phyloP scores from a whole-genome alignment of 2,113 vertebrate genomes.

The Passer montanus region DNA sequence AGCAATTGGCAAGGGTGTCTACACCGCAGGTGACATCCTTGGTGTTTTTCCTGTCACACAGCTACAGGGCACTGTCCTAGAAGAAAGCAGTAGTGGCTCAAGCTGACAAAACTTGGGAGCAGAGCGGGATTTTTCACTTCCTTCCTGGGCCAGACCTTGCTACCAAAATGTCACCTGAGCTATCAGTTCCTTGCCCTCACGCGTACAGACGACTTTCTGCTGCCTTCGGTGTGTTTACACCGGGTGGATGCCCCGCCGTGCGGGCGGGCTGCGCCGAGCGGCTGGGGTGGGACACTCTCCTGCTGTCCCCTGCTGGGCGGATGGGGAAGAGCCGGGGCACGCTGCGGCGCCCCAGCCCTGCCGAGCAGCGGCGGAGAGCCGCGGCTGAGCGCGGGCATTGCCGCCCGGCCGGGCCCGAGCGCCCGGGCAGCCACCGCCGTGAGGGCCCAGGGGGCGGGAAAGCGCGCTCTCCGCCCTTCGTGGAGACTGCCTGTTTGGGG shows the following conservation, averaged over 20 bases:
- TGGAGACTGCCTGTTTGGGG: not conserved
- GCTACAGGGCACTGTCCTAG: not conserved
- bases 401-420: fast-evolving
- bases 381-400: not conserved
- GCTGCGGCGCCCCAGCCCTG: fast-evolving
- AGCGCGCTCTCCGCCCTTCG: fast-evolving
- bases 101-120: not conserved
- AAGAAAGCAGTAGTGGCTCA: not conserved
- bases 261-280: fast-evolving
- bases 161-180: not conserved
- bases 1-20: not conserved
- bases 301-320: not conserved
- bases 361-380: fast-evolving
- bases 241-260: fast-evolving
- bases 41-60: not conserved
- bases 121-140: not conserved
- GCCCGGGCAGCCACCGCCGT: fast-evolving
- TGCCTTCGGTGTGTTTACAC: fast-evolving
- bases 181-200: not conserved
- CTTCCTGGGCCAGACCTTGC: not conserved
- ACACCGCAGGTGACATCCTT: not conserved
- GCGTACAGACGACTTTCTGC: not conserved
- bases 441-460: not conserved
- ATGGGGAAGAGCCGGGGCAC: not conserved
- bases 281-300: fast-evolving